These are phyloP conservation scores for Drosophila siamana DNA, from an alignment of 2,888 invertebrate species.

Conservation along the genomic window DNA sequence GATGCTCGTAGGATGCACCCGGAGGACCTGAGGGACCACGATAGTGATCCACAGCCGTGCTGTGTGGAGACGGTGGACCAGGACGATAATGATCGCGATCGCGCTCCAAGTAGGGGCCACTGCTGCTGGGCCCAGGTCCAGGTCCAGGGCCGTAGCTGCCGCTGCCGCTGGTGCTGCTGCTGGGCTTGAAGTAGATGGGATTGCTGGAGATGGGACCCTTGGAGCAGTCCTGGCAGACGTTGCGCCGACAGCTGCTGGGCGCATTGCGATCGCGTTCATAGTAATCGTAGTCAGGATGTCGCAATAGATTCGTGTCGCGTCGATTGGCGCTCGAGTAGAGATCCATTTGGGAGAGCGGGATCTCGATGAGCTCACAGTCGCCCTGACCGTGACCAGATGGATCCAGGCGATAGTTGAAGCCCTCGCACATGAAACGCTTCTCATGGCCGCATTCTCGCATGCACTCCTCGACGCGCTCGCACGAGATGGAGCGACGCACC, in stretches of 20 bases:
- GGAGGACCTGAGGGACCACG: conserved; percentile 78
- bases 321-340: conserved; percentile 86
- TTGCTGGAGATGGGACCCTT: conserved; percentile 76
- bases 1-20: conserved; percentile 78
- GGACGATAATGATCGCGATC: conserved; percentile 77
- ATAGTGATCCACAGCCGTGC: conserved; percentile 82
- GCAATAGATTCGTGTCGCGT: conserved; percentile 86
- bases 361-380: conserved; percentile 91
- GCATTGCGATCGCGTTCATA: conserved; percentile 92
- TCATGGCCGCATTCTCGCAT: conserved; percentile 91
- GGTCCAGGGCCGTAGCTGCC: conserved; percentile 44
- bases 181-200: conserved; percentile 83
- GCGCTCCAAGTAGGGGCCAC: conserved; percentile 52
- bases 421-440: conserved; percentile 91
- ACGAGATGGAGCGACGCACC: conserved; percentile 89
- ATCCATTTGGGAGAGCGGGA: conserved; percentile 90
- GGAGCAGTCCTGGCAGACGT: conserved; percentile 83
- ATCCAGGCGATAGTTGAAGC: conserved; percentile 93
- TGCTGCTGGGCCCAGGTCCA: conserved; percentile 56
- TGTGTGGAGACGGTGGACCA: conserved; percentile 45
- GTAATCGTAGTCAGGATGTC: conserved; percentile 90
- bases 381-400: conserved; percentile 90
- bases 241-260: conserved; percentile 87
- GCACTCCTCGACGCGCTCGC: conserved; percentile 91
- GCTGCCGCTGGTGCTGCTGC: conserved; percentile 51